These are phyloP conservation scores for Polyodon spathula DNA, from an alignment of 2,113 vertebrate species.

Conservation along the genomic window DNA sequence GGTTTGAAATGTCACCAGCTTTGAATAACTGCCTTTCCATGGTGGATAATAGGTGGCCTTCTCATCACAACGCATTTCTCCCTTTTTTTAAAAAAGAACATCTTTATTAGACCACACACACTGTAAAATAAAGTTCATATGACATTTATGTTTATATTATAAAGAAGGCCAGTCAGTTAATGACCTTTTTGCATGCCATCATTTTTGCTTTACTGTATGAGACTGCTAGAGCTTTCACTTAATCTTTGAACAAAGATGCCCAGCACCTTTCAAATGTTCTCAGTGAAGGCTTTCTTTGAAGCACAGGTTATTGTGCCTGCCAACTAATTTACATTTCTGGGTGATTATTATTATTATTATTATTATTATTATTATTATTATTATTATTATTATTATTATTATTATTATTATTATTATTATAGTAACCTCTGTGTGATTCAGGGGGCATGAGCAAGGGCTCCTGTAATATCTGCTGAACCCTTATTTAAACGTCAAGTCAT, in stretches of 20 bases:
- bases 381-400: too few species aligned
- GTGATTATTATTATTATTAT: too few species aligned
- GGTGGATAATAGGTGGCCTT: slow-evolving; percentile 35
- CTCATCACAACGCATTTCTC: slow-evolving; percentile 51
- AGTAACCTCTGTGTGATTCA: too few species aligned
- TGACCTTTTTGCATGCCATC: slow-evolving; percentile 39
- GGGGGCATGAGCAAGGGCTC: too few species aligned
- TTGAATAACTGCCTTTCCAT: slow-evolving; percentile 36
- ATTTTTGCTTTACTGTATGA: slow-evolving; percentile 46
- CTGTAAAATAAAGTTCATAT: slow-evolving; percentile 63
- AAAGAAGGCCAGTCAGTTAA: slow-evolving; percentile 50
- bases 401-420: too few species aligned
- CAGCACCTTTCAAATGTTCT: too few species aligned
- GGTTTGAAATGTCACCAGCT: slow-evolving; percentile 40
- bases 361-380: too few species aligned
- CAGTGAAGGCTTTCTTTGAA: too few species aligned
- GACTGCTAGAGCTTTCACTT: slow-evolving; percentile 36
- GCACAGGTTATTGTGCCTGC: too few species aligned
- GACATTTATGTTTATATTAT: slow-evolving; percentile 68
- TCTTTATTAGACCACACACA: slow-evolving; percentile 60
- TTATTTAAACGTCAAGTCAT: too few species aligned
- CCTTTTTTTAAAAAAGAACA: slow-evolving; percentile 48
- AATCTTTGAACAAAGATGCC: slow-evolving; percentile 38
- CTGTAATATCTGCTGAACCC: too few species aligned
- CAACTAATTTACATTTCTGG: too few species aligned